Evolutionary conservation across 2,113 vertebrate genomes (phyloP).

Genomic region (Pteropus alecto): DNA sequence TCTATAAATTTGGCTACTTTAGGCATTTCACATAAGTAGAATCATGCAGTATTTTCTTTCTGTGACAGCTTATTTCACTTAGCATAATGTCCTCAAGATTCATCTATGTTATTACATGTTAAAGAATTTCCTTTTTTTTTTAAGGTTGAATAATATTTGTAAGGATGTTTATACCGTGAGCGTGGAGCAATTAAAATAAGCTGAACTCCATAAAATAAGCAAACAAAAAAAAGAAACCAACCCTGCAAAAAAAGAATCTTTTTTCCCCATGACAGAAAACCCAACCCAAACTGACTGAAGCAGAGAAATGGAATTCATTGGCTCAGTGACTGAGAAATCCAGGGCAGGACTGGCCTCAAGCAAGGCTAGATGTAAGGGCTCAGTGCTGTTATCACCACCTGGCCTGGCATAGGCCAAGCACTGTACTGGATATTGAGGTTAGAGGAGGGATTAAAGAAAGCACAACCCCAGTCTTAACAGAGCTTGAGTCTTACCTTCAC

Average conservation of each 20-base stretch:
- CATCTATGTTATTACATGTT: background rate
- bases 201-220: background rate
- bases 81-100: background rate
- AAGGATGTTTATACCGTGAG: background rate
- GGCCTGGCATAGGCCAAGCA: background rate
- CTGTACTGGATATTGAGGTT: background rate
- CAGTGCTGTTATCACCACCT: background rate
- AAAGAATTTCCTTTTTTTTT: background rate
- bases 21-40: background rate
- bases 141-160: background rate
- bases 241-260: background rate
- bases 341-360: background rate
- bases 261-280: background rate
- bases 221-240: background rate
- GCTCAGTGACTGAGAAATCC: background rate
- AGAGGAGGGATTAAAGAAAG: background rate
- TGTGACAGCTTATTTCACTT: background rate
- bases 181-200: background rate
- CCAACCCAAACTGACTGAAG: background rate
- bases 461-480: background rate
- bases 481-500: background rate
- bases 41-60: background rate
- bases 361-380: background rate
- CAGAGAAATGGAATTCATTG: no score
- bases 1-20: background rate